A percentile compares a stretch with the other conserved stretches of the same genome.
These are phyloP conservation scores for Pseudomyrmex flavicornis DNA, from an alignment of 1,140 invertebrate genomes.

Conservation along the genomic window DNA sequence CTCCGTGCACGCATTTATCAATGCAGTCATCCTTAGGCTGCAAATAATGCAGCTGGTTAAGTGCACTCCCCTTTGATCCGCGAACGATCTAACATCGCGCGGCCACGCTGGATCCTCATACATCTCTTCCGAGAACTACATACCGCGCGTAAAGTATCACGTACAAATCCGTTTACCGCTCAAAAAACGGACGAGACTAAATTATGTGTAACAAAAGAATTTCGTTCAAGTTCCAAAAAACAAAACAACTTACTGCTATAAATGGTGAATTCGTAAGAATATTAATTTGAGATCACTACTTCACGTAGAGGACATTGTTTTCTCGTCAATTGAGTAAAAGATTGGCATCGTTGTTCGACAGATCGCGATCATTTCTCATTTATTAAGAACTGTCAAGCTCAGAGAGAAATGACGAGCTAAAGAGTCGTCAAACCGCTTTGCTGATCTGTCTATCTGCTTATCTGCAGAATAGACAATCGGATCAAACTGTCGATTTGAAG, in stretches of 20 bases:
- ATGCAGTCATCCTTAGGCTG: slow-evolving; percentile 59
- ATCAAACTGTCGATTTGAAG: slow-evolving; percentile 46
- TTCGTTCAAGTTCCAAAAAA: neutral
- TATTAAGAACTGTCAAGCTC: slow-evolving; percentile 37
- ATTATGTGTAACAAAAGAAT: slow-evolving; percentile 30
- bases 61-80: slow-evolving; percentile 60
- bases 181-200: slow-evolving; percentile 41
- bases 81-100: slow-evolving; percentile 57
- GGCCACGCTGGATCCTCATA: slow-evolving; percentile 48
- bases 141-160: slow-evolving; percentile 40
- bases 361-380: slow-evolving; percentile 2
- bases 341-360: slow-evolving; percentile 12
- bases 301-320: slow-evolving; percentile 8
- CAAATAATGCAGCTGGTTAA: slow-evolving; percentile 62
- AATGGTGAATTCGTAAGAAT: neutral
- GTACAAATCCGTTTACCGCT: slow-evolving; percentile 22
- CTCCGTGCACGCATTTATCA: slow-evolving; percentile 55
- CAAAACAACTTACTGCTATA: neutral
- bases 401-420: slow-evolving; percentile 17
- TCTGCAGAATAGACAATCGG: slow-evolving; percentile 22
- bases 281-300: neutral
- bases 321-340: neutral
- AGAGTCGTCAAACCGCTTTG: slow-evolving; percentile 24
- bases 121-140: slow-evolving; percentile 50
- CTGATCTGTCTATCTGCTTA: neutral